Evolutionary conservation across 2,113 vertebrate genomes (phyloP).

Genomic region (Petrocephalus zakoni): DNA sequence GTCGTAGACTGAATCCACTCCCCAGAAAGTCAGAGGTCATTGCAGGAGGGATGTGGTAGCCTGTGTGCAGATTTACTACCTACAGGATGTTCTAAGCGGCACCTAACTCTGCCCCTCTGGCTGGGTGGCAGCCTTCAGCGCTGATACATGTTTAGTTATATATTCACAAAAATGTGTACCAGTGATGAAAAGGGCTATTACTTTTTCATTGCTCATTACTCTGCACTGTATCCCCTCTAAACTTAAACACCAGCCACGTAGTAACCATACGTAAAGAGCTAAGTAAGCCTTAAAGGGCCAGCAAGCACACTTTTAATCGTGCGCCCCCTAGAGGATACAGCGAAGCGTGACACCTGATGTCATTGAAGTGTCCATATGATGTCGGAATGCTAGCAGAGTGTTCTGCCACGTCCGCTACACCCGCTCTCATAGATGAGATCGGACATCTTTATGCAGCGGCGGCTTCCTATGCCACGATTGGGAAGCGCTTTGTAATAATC

Average conservation of each 20-base stretch:
- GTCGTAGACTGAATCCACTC: no score
- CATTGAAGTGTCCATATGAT: conserved; percentile 12
- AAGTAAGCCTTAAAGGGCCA: neutral
- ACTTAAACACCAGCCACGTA: neutral
- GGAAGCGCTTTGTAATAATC: conserved; percentile 25
- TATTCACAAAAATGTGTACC: neutral
- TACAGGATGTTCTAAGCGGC: conserved; percentile 31
- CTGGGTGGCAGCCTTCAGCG: neutral
- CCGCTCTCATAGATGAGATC: conserved; percentile 12
- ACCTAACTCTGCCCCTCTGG: neutral
- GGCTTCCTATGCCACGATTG: neutral
- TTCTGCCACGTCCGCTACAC: conserved; percentile 1
- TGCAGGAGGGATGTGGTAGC: conserved; percentile 44
- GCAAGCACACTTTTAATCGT: neutral
- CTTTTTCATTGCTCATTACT: neutral
- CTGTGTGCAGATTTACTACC: conserved; percentile 44
- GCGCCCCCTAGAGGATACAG: no score
- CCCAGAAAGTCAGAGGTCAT: neutral
- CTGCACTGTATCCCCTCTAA: neutral
- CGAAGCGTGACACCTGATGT: neutral
- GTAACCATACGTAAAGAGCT: neutral
- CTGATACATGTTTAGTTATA: neutral
- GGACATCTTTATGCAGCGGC: conserved; percentile 19
- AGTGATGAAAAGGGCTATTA: neutral
- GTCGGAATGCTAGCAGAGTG: conserved; percentile 5